Evolutionary conservation across 2,888 invertebrate species (phyloP), one percentile per base, ranked within the genome.

Genomic region (Caenorhabditis panamensis): DNA sequence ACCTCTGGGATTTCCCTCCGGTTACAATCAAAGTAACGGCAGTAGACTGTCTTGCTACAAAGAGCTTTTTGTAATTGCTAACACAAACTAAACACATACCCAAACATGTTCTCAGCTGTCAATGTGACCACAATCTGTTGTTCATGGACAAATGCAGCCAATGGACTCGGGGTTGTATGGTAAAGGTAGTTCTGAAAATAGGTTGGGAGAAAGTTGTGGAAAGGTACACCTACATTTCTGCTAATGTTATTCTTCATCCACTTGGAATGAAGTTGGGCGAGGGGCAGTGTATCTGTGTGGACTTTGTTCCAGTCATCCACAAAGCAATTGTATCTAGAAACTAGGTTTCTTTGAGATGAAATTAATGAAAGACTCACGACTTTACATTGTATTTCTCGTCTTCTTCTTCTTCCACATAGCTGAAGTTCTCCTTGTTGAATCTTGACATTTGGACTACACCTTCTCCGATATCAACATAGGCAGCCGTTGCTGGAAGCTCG

Each of bases 81-180:
- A 13, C 6, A 13, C 6, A 13, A 13, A 9, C 8, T n/a, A n/a
- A n/a, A n/a, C n/a, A n/a, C 41, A 11, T 22, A 73, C 73, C 49
- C 66, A 53, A 41, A 73, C 4, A 41, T 26, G 41, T 64, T 59
- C 44, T 73, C 73, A 1, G 64, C 47, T 1, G 73, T 64, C 13
- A 66, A 20, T 1, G 64, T 73, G 2, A 73, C 73, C n/a, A 53
- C 51, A 20, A 73, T 73, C n/a, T 73, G 64, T 51, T 64, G 51
- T 6, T 5, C 1, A 24, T 53, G 13, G 8, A 24, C 49, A 36
- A 69, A 69, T 0, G 69, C 69, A 1, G 69, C 69, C 24, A 69
- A 24, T 0, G 41, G 11, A 13, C 51, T 31, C 13, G 53, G 61
- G 6, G 61, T 51, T 8, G 31, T 36, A 24, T 69, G 36, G 16